Evolutionary conservation across 2,888 invertebrate genomes (phyloP), one percentile per base, ranked within the genome.

Genomic region (Megaustenia siamemsis): DNA sequence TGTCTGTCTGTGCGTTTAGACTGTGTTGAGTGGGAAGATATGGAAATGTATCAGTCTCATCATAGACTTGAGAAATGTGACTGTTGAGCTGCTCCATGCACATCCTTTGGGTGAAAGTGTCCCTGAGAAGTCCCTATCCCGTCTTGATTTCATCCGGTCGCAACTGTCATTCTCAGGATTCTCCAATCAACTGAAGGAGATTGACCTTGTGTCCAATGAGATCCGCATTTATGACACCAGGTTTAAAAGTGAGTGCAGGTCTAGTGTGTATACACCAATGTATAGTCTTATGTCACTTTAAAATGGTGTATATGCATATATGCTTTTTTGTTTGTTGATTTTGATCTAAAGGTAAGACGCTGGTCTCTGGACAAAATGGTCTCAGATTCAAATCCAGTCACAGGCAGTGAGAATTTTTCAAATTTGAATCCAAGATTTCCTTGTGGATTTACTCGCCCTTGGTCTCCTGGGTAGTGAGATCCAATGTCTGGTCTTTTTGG

Each of bases 191-290:
- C 96, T 97, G 24, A 97, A 97, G 94, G 98, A 98, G 91, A 96
- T 98, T 80, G 98, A 98, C 94, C 95, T 99, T 35, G 97, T 98
- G 0, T 98, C 98, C 0, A 97, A 97, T 94, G 98, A 97, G 94
- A 97, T 98, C 92, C 94, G 97, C 32, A 96, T 97, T 78, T 96
- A 96, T 80, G 98, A 98, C 94, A 97, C 96, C 24, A 95, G 97
- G 76, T 95, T 93, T 87, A 91, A 95, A 90, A 94, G 95, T 94
- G 90, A 87, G 87, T 82, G 18, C 15, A 6, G 1, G 28, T 53
- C 53, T 53, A 10, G 21, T 53, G 12, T 68, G n/a, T n/a, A n/a
- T 68, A 28, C 68, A 68, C 10, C 21, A 18, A 18, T n/a, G n/a
- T n/a, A n/a, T 53, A 21, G 53, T 53, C 18, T 53, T 4, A 53